Base-by-base conservation (phyloP, 2,888 invertebrate species). In the Oscheius onirici region DNA sequence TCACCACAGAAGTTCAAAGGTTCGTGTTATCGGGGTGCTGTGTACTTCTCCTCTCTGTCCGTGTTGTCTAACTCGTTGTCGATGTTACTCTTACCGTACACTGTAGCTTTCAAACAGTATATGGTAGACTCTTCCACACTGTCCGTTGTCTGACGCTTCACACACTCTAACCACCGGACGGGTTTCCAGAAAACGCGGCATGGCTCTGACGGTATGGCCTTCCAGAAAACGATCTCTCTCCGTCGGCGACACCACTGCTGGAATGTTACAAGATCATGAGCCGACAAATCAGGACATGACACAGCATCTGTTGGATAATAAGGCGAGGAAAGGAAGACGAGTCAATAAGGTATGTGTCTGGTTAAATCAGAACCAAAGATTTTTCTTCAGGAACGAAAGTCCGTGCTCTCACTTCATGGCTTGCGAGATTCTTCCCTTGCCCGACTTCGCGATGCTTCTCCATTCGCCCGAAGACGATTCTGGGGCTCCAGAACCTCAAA, bases 151-250 rank as follows among this genome's bases (percentile, higher is more conserved):
- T 60, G 17, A 55, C 55, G 8, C 34, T 34, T 34, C 34, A n/a
- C 26, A 24, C 22, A 10, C 20, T 46, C 46, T 46, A 46, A 46
- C 46, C 46, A 34, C 34, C 10, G 54, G 54, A 3, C 54, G 34
- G 34, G 34, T 34, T 34, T 34, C 17, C 66, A 78, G 76, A 58
- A 79, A 79, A 69, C 73, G 73, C 11, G 79, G 76, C 58, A 79
- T 79, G 51, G 72, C 72, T 20, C 51, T 66, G 20, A 76, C 76
- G 0, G 72, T 76, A 2, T 77, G 69, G 63, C 77, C 79, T 60
- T 72, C 65, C 40, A 76, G 82, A 40, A 82, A 82, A 51, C 75
- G 82, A 67, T 80, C 80, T 8, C 71, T 82, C 10, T 82, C 82
- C 3, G 74, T 76, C 24, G 78, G 80, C 17, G 80, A 80, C 70